phyloP scores from a whole-genome alignment of 2,888 invertebrate species.

The Ramazzottius varieornatus region DNA sequence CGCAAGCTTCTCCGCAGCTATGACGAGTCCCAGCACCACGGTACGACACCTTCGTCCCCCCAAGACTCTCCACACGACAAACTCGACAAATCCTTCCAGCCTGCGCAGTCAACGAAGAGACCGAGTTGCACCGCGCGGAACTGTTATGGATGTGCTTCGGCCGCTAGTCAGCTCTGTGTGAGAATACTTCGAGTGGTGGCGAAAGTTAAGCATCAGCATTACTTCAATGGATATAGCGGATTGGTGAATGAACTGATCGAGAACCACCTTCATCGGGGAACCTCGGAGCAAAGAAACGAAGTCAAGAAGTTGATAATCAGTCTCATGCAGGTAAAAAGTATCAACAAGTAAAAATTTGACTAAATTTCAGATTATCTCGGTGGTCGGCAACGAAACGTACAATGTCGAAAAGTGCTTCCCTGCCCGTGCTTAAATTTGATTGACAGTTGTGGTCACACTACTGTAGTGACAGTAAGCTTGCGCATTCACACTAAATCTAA shows the following conservation, averaged over 20 bases:
- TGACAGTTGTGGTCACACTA: too few relatives aligned
- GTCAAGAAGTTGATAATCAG: constrained; percentile 45
- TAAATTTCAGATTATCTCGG: too few relatives aligned
- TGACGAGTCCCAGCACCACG: constrained; percentile 33
- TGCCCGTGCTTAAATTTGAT: too few relatives aligned
- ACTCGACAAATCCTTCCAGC: not conserved
- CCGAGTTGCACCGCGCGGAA: too few relatives aligned
- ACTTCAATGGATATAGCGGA: constrained; percentile 26
- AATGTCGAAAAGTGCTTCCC: too few relatives aligned
- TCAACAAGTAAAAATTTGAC: too few relatives aligned
- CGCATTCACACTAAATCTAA: too few relatives aligned
- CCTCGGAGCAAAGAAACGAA: constrained; percentile 46
- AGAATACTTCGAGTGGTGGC: constrained; percentile 66
- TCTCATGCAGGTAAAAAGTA: too few relatives aligned
- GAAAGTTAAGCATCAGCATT: constrained; percentile 21
- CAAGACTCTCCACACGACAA: not conserved
- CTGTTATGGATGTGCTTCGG: constrained; percentile 39
- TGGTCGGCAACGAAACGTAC: too few relatives aligned
- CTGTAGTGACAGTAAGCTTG: too few relatives aligned
- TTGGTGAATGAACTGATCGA: constrained; percentile 65
- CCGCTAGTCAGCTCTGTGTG: constrained; percentile 75
- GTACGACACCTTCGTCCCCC: not conserved
- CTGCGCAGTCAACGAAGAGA: too few relatives aligned
- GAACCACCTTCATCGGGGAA: constrained; percentile 39
- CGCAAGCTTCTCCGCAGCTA: constrained; percentile 67